phyloP scores from a whole-genome alignment of 2,113 vertebrate genomes.

The Nestor notabilis region DNA sequence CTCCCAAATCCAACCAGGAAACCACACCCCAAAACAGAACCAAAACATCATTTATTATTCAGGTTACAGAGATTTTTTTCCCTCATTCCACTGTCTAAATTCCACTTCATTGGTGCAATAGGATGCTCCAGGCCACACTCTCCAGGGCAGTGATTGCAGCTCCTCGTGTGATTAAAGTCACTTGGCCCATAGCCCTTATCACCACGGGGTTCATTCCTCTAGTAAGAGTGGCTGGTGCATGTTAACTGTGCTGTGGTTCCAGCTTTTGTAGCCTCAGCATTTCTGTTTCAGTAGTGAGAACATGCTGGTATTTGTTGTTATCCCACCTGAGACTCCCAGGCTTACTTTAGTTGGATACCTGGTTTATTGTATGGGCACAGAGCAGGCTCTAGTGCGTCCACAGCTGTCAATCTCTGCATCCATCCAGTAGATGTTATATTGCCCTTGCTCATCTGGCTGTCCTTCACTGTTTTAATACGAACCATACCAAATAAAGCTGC shows the following conservation, averaged over 20 bases:
- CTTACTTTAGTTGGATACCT: background rate
- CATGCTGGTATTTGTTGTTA: background rate
- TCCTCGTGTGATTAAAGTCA: background rate
- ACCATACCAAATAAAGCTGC: conserved; percentile 46
- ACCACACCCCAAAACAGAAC: background rate
- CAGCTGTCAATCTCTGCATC: background rate
- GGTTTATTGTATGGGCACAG: background rate
- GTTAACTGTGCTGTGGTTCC: background rate
- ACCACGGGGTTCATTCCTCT: background rate
- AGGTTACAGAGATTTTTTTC: background rate
- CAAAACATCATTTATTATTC: background rate
- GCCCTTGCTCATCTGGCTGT: conserved; percentile 23
- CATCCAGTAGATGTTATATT: background rate
- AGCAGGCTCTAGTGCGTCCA: background rate
- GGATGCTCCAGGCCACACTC: background rate
- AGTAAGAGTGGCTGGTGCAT: background rate
- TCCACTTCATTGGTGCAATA: background rate
- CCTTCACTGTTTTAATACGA: conserved; percentile 31
- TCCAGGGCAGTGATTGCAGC: background rate
- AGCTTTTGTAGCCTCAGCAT: background rate
- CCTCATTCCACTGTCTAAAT: background rate
- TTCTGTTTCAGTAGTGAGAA: background rate
- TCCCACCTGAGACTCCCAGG: background rate
- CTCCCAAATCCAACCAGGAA: background rate
- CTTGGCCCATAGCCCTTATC: conserved; percentile 28